Evolutionary conservation across 1,140 invertebrate genomes (phyloP).

Genomic region (Temnothorax curvispinosus): DNA sequence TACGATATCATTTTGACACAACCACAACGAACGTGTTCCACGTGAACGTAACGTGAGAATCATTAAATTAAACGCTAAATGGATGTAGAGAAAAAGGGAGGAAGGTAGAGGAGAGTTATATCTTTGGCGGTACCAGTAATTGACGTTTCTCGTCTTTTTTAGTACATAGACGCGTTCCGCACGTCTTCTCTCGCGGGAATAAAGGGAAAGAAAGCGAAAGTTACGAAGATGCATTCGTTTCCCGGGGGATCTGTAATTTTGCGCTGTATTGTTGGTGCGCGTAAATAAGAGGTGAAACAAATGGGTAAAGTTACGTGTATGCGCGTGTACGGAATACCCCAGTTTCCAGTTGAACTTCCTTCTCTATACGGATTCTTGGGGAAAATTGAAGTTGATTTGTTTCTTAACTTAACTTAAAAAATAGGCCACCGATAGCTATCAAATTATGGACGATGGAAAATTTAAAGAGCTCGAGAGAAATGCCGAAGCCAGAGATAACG

Average conservation of each 20-base stretch:
- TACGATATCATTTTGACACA: background rate
- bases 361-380: background rate
- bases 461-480: background rate
- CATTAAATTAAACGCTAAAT: background rate
- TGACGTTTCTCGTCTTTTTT: background rate
- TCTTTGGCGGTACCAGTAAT: too few species aligned
- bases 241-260: constrained; percentile 8
- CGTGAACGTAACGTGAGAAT: background rate
- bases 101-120: background rate
- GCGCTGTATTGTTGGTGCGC: background rate
- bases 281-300: constrained; percentile 45
- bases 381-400: constrained; percentile 18
- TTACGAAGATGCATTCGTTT: constrained; percentile 24
- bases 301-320: constrained; percentile 15
- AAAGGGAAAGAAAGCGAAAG: background rate
- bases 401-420: background rate
- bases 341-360: constrained; percentile 1
- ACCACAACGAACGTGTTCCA: background rate
- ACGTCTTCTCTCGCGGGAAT: background rate
- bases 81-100: background rate
- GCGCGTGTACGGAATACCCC: background rate
- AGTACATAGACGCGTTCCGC: background rate
- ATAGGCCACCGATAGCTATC: constrained; percentile 5
- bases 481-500: background rate
- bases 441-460: constrained; percentile 20